Percentiles rank a stretch among this genome's conserved stretches.
Conservation (phyloP, 2,113 vertebrate species). For the Micronycteris hirsuta region DNA sequence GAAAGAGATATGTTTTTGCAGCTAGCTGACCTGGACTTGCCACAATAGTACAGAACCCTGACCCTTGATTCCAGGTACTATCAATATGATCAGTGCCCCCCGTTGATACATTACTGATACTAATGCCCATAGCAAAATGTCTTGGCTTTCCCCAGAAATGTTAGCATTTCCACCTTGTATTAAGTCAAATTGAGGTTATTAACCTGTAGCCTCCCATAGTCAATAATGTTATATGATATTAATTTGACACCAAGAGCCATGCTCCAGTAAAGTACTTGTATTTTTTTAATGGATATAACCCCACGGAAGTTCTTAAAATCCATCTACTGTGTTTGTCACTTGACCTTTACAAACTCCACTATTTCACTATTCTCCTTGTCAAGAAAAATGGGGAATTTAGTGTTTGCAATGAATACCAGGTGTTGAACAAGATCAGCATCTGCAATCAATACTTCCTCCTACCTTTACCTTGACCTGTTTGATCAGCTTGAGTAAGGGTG, state of each 20-base stretch:
- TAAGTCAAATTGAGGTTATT: not conserved
- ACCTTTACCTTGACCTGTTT: not conserved
- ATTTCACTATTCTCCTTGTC: not conserved
- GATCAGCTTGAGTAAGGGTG: not conserved
- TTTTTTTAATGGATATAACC: not conserved
- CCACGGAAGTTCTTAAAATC: not conserved
- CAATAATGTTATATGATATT: not conserved
- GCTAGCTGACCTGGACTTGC: not conserved
- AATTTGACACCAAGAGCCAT: not conserved
- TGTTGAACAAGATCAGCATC: slow-evolving; percentile 10
- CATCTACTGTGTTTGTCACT: not conserved
- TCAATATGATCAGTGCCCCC: not conserved
- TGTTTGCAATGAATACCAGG: not conserved
- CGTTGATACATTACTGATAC: not conserved
- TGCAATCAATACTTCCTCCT: slow-evolving; percentile 47
- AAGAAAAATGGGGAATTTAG: slow-evolving; percentile 1
- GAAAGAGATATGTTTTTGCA: not conserved
- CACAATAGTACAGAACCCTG: not conserved
- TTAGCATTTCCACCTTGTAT: not conserved
- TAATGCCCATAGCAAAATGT: not conserved
- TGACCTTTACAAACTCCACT: not conserved
- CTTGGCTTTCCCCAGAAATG: not conserved
- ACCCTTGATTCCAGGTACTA: not conserved
- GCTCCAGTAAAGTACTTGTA: not conserved
- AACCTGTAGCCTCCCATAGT: not conserved